Evolutionary conservation across 2,888 invertebrate species (phyloP).

Genomic region (Hetaerina titia): DNA sequence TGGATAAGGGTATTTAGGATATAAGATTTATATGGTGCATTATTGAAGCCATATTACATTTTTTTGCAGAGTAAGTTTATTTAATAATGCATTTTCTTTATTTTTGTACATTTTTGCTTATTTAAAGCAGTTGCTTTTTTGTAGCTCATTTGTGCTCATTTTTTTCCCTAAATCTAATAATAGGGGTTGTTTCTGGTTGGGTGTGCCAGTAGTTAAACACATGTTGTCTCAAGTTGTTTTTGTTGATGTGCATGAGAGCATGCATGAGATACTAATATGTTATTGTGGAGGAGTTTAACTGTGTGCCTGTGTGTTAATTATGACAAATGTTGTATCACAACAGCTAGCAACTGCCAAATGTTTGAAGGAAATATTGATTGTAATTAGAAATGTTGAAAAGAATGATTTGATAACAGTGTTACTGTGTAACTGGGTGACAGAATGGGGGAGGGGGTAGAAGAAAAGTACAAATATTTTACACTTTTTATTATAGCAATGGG

Average conservation of each 20-base stretch:
- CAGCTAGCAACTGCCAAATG: slow-evolving; percentile 67
- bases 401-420: slow-evolving; percentile 53
- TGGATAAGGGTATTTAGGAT: slow-evolving; percentile 66
- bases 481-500: slow-evolving; percentile 66
- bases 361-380: slow-evolving; percentile 64
- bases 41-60: slow-evolving; percentile 42
- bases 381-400: slow-evolving; percentile 64
- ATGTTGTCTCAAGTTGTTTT: slow-evolving; percentile 50
- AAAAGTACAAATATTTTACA: slow-evolving; percentile 67
- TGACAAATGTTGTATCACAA: slow-evolving; percentile 67
- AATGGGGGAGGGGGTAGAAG: slow-evolving; percentile 66
- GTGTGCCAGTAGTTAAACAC: slow-evolving; percentile 57
- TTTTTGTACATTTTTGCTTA: slow-evolving; percentile 17
- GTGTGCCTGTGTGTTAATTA: slow-evolving; percentile 67
- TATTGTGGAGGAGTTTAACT: slow-evolving; percentile 60
- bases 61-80: slow-evolving; percentile 34
- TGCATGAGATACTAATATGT: slow-evolving; percentile 56
- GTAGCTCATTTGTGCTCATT: slow-evolving; percentile 36
- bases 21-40: slow-evolving; percentile 59
- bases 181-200: slow-evolving; percentile 65
- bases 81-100: slow-evolving; percentile 32
- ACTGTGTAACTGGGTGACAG: slow-evolving; percentile 57
- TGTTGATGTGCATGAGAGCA: slow-evolving; percentile 63
- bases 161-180: neutral
- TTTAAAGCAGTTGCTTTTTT: slow-evolving; percentile 33